These are phyloP conservation scores for Halyomorpha halys DNA, from an alignment of 1,140 invertebrate species.

Conservation along the genomic window DNA sequence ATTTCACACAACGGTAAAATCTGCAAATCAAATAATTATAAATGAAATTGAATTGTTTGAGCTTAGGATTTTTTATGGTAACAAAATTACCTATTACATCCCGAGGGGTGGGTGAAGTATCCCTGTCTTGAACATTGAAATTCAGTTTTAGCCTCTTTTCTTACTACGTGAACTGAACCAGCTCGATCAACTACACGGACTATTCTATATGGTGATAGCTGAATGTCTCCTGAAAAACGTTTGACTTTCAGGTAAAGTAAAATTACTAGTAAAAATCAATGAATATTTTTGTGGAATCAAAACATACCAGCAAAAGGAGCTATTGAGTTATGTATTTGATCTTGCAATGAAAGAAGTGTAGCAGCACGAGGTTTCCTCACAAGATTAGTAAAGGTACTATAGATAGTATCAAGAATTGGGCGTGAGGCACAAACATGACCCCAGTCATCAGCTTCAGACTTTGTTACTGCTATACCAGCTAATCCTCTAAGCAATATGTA, in stretches of 20 bases:
- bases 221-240: slow-evolving; percentile 41
- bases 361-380: slow-evolving; percentile 42
- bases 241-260: too few species aligned
- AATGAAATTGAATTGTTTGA: not conserved
- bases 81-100: slow-evolving; percentile 48
- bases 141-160: slow-evolving; percentile 59
- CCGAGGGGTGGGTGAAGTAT: slow-evolving; percentile 66
- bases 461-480: slow-evolving; percentile 42
- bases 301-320: slow-evolving; percentile 26
- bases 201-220: slow-evolving; percentile 59
- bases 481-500: slow-evolving; percentile 46
- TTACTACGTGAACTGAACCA: slow-evolving; percentile 55
- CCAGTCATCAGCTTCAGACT: slow-evolving; percentile 36
- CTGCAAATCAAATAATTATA: slow-evolving; percentile 33
- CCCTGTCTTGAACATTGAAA: slow-evolving; percentile 66
- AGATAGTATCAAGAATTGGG: slow-evolving; percentile 30
- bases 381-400: slow-evolving; percentile 37
- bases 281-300: too few species aligned
- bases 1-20: slow-evolving; percentile 75
- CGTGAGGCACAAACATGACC: slow-evolving; percentile 23
- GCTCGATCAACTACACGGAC: slow-evolving; percentile 58
- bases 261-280: too few species aligned
- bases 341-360: slow-evolving; percentile 35
- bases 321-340: slow-evolving; percentile 33
- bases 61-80: not conserved